Evolutionary conservation across 2,797 vertebrate species (phyloP).

Genomic region (Lacerta viridis): DNA sequence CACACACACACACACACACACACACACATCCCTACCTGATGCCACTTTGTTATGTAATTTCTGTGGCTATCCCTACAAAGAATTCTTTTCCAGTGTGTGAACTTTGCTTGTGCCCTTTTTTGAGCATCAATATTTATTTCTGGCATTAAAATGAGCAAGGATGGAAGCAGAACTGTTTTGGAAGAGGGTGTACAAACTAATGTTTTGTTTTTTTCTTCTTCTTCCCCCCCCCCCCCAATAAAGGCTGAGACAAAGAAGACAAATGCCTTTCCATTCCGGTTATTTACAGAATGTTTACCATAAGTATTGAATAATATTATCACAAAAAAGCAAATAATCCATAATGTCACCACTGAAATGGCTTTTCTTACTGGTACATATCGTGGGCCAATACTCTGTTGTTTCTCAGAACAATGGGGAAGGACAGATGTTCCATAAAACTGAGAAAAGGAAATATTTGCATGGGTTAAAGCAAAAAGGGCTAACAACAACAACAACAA

Average conservation of each 20-base stretch:
- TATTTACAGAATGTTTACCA: too few species aligned
- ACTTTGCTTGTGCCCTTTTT: conserved; percentile 12
- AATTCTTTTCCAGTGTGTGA: conserved; percentile 18
- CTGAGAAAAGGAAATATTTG: conserved; percentile 19
- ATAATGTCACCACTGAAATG: too few species aligned
- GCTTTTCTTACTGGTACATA: too few species aligned
- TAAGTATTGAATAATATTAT: too few species aligned
- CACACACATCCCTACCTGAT: neutral
- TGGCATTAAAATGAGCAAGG: conserved; percentile 18
- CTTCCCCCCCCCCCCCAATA: too few species aligned
- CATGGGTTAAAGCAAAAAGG: conserved; percentile 13
- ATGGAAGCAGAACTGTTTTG: neutral
- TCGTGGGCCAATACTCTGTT: neutral
- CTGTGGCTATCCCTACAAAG: neutral
- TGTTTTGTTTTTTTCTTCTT: neutral
- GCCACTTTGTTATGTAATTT: conserved; percentile 36
- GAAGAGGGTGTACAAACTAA: neutral
- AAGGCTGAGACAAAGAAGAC: too few species aligned
- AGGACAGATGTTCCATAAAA: neutral
- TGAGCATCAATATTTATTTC: conserved; percentile 14
- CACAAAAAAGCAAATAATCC: too few species aligned
- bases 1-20: too few species aligned
- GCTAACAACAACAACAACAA: too few species aligned
- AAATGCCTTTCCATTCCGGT: too few species aligned
- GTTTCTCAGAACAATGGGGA: neutral